phyloP scores from a whole-genome alignment of 2,888 invertebrate species.

The Halocaridina rubra region DNA sequence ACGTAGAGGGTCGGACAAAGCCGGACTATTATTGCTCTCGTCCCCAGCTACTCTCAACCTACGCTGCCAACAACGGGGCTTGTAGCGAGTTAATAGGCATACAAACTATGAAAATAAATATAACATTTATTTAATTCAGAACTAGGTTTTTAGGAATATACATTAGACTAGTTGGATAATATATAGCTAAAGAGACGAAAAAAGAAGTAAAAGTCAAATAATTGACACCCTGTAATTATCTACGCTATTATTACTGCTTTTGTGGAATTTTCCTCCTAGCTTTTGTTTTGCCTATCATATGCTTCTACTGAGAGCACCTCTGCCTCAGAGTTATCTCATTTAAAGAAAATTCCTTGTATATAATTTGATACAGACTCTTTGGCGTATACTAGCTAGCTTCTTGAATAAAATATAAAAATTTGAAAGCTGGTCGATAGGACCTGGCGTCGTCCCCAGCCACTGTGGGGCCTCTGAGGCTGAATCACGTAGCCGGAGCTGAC shows the following conservation, averaged over 20 bases:
- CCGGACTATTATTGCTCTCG: slow-evolving; percentile 51
- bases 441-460: slow-evolving; percentile 57
- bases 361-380: background rate
- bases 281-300: too few species aligned
- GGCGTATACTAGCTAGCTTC: slow-evolving; percentile 41
- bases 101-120: slow-evolving; percentile 52
- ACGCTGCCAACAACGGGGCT: slow-evolving; percentile 54
- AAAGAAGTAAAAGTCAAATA: background rate
- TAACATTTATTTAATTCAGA: background rate
- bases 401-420: slow-evolving; percentile 60
- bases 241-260: slow-evolving; percentile 26
- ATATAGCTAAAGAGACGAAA: background rate
- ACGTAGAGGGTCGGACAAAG: slow-evolving; percentile 59
- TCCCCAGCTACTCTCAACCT: slow-evolving; percentile 57
- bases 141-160: too few species aligned
- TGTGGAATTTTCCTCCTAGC: slow-evolving; percentile 49
- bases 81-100: slow-evolving; percentile 55
- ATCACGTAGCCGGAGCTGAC: slow-evolving; percentile 59
- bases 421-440: slow-evolving; percentile 59
- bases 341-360: too few species aligned
- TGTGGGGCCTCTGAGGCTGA: slow-evolving; percentile 51
- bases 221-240: slow-evolving; percentile 32
- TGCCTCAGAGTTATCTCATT: too few species aligned
- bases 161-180: background rate
- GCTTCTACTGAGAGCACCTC: too few species aligned